Evolutionary conservation across 2,888 invertebrate species (phyloP), one percentile per base, ranked within the genome.

Genomic region (Thalpophila matura): DNA sequence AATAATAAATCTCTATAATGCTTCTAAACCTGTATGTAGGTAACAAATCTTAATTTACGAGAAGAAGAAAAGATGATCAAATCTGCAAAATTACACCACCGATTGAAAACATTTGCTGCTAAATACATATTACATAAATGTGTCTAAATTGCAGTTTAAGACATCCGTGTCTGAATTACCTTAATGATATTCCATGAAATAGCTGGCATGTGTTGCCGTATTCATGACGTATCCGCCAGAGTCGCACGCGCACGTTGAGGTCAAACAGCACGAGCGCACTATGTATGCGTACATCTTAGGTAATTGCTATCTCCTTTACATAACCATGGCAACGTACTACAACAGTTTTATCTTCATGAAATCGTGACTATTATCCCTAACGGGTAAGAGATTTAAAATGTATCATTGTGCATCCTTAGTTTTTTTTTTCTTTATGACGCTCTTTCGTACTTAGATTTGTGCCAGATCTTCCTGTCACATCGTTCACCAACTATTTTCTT

Each of bases 261-360:
- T 71, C 71, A 71, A 74, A 69, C 49, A 61, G 56, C 75, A 74
- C 62, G 75, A 61, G 75, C 62, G 69, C 55, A 31, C 40, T 59
- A 14, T 66, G 57, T 45, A 47, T 66, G 66, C 57, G 26, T 61
- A 47, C 61, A 51, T 61, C 75, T 71, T 56, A 22, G 20, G 33
- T 37, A 56, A 71, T 71, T 35, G 18, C 47, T 56, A 61, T 71
- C 75, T 61, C 40, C 20, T 74, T 74, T 61, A 56, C 62, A 61
- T 53, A 74, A 56, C 56, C 62, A 49, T 49, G 43, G n/a, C 20
- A 24, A 12, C 29, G 10, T 37, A 59, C 35, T 68, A 53, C 18
- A 50, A 72, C 65, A 51, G 49, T 55, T n/a, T n/a, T 64, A 67
- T 40, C 4, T 3, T 22, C 33, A 50, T 38, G 31, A 43, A 64